Evolutionary conservation across 2,113 vertebrate genomes (phyloP), one percentile per base, ranked within the genome.

Genomic region (Cyprinodon variegatus): DNA sequence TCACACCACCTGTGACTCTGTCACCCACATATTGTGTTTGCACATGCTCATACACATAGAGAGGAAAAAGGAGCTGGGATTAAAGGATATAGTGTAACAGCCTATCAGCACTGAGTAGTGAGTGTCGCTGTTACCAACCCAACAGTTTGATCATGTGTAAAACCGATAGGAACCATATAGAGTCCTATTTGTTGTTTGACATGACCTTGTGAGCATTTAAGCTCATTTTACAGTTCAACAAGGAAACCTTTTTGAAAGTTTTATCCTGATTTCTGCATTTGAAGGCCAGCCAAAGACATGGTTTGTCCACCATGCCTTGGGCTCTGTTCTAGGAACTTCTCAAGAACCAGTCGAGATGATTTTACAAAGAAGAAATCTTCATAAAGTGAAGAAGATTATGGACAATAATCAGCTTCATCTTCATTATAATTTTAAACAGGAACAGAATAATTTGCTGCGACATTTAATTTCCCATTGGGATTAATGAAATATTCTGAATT

Each of bases 11-110:
- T 43, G 36, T 38, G 53, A 80, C 50, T 75, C 7, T 63, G 61
- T 62, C 65, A 78, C 43, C 46, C 20, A 64, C 61, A 62, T 63
- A 41, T 72, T 20, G 64, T 14, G 37, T 66, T 45, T 40, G 46
- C 29, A 48, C 53, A 48, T 40, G 29, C 15, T 0, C 40, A 22
- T 64, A 45, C 39, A 43, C 62, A 61, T 39, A 43, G 45, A 63
- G 66, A 20, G 77, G 76, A 79, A 77, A 83, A 83, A 77, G 79
- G 83, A 61, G 75, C 78, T 76, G 77, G 82, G 70, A 89, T 75
- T 71, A 81, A 71, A 61, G 46, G 83, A 70, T 79, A 71, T 72
- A 59, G 75, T 45, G 60, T 77, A 85, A 70, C 89, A 90, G 13
- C 83, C 83, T 88, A 83, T 81, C 83, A 84, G 81, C 63, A 37